phyloP scores from a whole-genome alignment of 2,888 invertebrate genomes.

The Alentia gelatinosa region DNA sequence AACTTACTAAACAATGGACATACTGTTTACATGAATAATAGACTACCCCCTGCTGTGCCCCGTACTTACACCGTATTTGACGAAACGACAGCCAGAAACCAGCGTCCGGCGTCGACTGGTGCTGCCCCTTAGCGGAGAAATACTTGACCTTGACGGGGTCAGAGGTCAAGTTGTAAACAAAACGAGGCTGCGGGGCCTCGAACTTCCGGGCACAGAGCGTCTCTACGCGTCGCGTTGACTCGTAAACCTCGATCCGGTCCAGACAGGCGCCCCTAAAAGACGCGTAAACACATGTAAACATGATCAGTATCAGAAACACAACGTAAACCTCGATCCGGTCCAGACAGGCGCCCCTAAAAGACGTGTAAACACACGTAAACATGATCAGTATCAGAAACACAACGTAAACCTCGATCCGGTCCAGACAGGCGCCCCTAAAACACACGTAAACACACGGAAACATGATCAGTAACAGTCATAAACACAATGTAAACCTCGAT shows the following conservation, averaged over 20 bases:
- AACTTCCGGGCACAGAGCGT: constrained; percentile 44
- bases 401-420: constrained; percentile 56
- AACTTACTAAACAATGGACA: too few relatives aligned
- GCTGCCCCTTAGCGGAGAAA: constrained; percentile 52
- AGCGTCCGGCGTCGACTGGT: constrained; percentile 51
- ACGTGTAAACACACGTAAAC: background rate
- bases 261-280: constrained; percentile 33
- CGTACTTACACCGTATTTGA: constrained; percentile 35
- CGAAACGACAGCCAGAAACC: constrained; percentile 59
- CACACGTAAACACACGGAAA: too few relatives aligned
- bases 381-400: too few relatives aligned
- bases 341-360: constrained; percentile 33
- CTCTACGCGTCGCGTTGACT: constrained; percentile 20
- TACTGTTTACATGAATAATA: too few relatives aligned
- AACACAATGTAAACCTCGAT: too few relatives aligned
- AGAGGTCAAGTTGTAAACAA: constrained; percentile 52
- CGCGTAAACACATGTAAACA: background rate
- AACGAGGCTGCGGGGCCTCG: constrained; percentile 47
- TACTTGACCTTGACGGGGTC: constrained; percentile 57
- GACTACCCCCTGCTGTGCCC: background rate
- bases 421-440: constrained; percentile 45
- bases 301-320: background rate
- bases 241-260: constrained; percentile 56
- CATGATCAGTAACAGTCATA: too few relatives aligned
- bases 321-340: constrained; percentile 56